These are phyloP conservation scores for Oscheius sp. DNA, from an alignment of 1,140 invertebrate species.

Conservation along the genomic window DNA sequence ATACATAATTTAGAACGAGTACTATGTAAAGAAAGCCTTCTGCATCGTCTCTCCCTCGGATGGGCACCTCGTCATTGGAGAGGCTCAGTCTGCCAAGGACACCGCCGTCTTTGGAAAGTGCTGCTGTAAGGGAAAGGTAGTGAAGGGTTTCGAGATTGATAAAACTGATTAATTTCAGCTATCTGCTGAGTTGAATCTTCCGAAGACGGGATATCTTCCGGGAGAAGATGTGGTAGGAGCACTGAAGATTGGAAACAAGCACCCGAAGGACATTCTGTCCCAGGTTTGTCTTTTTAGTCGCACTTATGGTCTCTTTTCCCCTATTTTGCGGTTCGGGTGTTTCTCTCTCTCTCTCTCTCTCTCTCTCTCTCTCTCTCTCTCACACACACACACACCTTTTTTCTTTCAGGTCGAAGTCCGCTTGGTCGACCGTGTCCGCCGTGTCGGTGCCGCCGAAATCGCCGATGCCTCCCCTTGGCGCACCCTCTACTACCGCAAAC, in stretches of 20 bases:
- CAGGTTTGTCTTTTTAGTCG: slow-evolving; percentile 17
- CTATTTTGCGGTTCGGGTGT: too few relatives aligned
- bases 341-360: too few relatives aligned
- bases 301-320: too few relatives aligned
- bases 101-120: slow-evolving; percentile 38
- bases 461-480: slow-evolving; percentile 22
- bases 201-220: slow-evolving; percentile 37
- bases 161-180: slow-evolving; percentile 14
- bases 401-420: slow-evolving; percentile 32
- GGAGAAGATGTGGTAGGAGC: slow-evolving; percentile 35
- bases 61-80: slow-evolving; percentile 18
- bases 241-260: slow-evolving; percentile 36
- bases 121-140: slow-evolving; percentile 42
- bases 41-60: slow-evolving; percentile 34
- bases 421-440: slow-evolving; percentile 29
- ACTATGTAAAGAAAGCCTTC: slow-evolving; percentile 40
- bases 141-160: neutral
- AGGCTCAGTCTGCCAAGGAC: slow-evolving; percentile 25
- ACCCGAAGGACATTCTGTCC: slow-evolving; percentile 38
- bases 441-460: slow-evolving; percentile 25
- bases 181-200: slow-evolving; percentile 31
- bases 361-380: too few relatives aligned
- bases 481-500: slow-evolving; percentile 20
- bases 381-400: too few relatives aligned
- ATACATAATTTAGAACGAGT: slow-evolving; percentile 30